These are phyloP conservation scores for Erpornis zantholeuca DNA, from an alignment of 2,113 vertebrate genomes.

Conservation along the genomic window DNA sequence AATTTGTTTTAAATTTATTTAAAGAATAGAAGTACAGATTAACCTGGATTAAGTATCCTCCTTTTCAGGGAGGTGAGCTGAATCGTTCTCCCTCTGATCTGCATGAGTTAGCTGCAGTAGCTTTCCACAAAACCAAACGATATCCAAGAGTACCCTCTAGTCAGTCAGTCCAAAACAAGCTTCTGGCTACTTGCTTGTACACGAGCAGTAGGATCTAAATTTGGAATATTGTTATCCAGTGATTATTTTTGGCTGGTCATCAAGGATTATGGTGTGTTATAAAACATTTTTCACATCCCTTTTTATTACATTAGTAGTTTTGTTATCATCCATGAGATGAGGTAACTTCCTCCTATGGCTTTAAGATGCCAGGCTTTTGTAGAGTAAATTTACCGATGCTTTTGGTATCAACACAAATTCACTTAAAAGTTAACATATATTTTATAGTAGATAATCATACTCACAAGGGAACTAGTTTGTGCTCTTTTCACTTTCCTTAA, in stretches of 20 bases:
- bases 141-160: background rate
- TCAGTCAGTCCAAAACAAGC: background rate
- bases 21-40: background rate
- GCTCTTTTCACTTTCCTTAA: background rate
- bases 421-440: background rate
- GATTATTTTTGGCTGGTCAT: background rate
- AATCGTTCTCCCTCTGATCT: background rate
- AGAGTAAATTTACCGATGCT: background rate
- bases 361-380: background rate
- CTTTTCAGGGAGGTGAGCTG: background rate
- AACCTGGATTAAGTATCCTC: background rate
- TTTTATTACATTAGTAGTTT: background rate
- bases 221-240: background rate
- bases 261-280: background rate
- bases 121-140: background rate
- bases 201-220: background rate
- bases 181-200: background rate
- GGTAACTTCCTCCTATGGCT: background rate
- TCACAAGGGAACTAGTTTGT: background rate
- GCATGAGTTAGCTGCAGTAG: background rate
- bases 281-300: background rate
- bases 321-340: background rate
- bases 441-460: background rate
- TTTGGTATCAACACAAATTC: background rate
- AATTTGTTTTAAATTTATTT: background rate